Base-by-base conservation (phyloP, 2,113 vertebrate genomes). In the Callospermophilus lateralis region DNA sequence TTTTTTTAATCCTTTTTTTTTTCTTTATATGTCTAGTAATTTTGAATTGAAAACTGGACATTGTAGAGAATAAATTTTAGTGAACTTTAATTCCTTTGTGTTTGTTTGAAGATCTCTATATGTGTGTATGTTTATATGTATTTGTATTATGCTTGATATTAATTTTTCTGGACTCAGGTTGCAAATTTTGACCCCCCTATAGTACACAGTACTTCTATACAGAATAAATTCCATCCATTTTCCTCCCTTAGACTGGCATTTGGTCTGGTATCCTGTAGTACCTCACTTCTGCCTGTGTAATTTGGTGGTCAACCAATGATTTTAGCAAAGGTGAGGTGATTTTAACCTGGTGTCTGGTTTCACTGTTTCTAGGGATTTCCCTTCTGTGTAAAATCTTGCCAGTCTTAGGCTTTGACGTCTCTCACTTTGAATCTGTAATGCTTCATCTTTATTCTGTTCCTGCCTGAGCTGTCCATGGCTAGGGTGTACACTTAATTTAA, bases 171-270 rank as follows among this genome's bases (percentile, higher is more conserved):
- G 19, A 16, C 24, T 92, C 67, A 76, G 42, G 30, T 16, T 89
- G 34, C 12, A 45, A 53, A 70, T 51, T 81, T 42, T 45, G 28
- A 58, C 37, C 76, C 48, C 67, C 7, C 48, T 86, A 26, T 70
- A n/a, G 5, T 10, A n/a, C 0, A 4, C 1, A 95, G 45, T 19
- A 24, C 2, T 16, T 81, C 1, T 51, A 24, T 37, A 30, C 63
- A 80, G 73, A 68, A n/a, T 51, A 5, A 72, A 17, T 26, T 70
- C 48, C 48, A 53, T 53, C 61, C 22, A 2, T 48, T 76, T 97
- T 51, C 9, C 67, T 85, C 30, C 26, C 17, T 26, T 10, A 65
- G 34, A 16, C 17, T 77, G 28, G 13, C 13, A 10, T 86, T 72
- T 65, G 37, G 20, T 68, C 42, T 65, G 12, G 4, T 17, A 20